Base-by-base conservation (phyloP, 2,888 invertebrate genomes). In the Augiades crinisus region DNA sequence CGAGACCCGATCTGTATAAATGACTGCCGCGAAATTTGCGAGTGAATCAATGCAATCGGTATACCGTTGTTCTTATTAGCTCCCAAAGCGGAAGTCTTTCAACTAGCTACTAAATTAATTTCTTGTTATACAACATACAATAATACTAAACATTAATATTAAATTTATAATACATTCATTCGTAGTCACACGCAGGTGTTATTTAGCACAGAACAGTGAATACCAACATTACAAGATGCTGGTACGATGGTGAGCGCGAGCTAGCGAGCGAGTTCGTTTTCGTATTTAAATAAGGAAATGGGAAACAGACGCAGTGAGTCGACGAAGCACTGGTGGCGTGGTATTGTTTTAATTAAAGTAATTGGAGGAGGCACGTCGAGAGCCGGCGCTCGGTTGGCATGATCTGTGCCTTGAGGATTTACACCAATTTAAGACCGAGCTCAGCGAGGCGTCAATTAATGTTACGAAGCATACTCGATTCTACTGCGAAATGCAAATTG, bases 281-380 rank as follows among this genome's bases (percentile, higher is more conserved):
- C 85, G 83, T 88, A 87, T 88, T 87, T 88, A 87, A 88, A 89
- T 88, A 87, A 82, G 86, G 81, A 89, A 87, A 87, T 86, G 80
- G 84, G 85, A 87, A 86, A 85, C 87, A 86, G 83, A 81, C 77
- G 78, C 85, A 78, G 79, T 77, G 84, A 85, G 81, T 83, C 85
- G 83, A 81, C 84, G 85, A 74, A 83, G 80, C 80, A 77, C 77
- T 84, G 81, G 78, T 82, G 80, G 83, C 86, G 78, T 82, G 81
- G 83, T 87, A 86, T 88, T 88, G 88, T 88, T 88, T 88, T 89
- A 89, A 88, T 89, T 89, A 89, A 89, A 88, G 86, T 89, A 89
- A 88, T 89, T 89, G 88, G 87, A 85, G 84, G 83, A 87, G 86
- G 82, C 82, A 82, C 82, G 81, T 78, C 70, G 83, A 82, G 87